These are phyloP conservation scores for Pedionomus torquatus DNA, from an alignment of 2,113 vertebrate genomes.

Conservation along the genomic window DNA sequence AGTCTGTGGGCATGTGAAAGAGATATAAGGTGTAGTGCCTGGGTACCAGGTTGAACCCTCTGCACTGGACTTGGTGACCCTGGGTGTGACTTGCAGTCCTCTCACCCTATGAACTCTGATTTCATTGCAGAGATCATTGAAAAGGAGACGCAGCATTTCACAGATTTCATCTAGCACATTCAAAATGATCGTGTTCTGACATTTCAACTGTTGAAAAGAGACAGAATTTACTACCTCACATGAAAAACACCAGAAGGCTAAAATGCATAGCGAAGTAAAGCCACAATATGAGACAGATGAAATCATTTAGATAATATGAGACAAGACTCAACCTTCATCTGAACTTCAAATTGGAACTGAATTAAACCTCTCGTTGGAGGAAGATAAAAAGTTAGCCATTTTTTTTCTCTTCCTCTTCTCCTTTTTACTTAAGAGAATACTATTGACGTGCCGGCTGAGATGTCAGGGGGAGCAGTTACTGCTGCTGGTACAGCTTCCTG, in stretches of 20 bases:
- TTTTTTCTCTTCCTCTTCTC: not conserved
- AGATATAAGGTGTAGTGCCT: not conserved
- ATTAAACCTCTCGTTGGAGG: not conserved
- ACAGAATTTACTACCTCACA: slow-evolving; percentile 16
- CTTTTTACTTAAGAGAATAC: not conserved
- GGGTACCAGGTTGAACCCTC: not conserved
- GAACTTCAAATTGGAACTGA: slow-evolving; percentile 17
- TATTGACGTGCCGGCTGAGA: not conserved
- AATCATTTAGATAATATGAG: slow-evolving; percentile 22
- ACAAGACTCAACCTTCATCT: not conserved
- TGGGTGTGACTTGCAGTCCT: not conserved
- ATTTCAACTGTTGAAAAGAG: slow-evolving; percentile 22
- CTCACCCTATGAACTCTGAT: not conserved
- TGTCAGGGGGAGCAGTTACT: not conserved
- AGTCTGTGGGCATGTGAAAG: not conserved
- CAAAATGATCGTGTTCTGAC: not conserved
- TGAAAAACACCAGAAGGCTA: slow-evolving; percentile 38
- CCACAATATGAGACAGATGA: slow-evolving; percentile 29
- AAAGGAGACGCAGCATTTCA: not conserved
- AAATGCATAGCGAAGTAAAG: not conserved
- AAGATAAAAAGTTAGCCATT: not conserved
- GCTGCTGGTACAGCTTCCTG: not conserved
- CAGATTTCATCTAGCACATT: slow-evolving; percentile 9
- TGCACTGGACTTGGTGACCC: not conserved
- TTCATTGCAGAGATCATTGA: not conserved